Evolutionary conservation across 2,113 vertebrate genomes (phyloP).

Genomic region (Erinaceus europaeus): DNA sequence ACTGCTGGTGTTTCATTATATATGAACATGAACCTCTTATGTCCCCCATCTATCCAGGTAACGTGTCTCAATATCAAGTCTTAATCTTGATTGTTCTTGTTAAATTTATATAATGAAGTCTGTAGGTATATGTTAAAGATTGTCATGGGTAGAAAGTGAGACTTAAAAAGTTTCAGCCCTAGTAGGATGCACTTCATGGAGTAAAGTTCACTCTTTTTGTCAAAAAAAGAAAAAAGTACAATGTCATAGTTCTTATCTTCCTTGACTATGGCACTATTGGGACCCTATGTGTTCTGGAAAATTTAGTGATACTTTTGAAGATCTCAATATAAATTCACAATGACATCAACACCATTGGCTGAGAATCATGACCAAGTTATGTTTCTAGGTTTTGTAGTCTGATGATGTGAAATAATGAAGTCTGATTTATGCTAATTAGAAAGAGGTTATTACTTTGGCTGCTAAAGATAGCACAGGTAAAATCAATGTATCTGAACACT

Average conservation of each 20-base stretch:
- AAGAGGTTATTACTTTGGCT: not conserved
- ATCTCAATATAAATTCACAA: not conserved
- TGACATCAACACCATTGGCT: not conserved
- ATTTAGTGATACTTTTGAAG: slow-evolving; percentile 38
- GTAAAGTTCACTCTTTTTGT: too few species aligned
- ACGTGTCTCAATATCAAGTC: not conserved
- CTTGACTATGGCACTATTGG: not conserved
- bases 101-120: not conserved
- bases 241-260: slow-evolving; percentile 32
- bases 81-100: too few species aligned
- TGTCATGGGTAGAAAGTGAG: not conserved
- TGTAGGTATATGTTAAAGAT: not conserved
- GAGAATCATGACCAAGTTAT: slow-evolving; percentile 1
- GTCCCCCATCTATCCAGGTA: too few species aligned
- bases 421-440: slow-evolving; percentile 50
- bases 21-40: too few species aligned
- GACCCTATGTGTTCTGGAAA: slow-evolving; percentile 22
- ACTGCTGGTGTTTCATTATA: too few species aligned
- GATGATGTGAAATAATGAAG: not conserved
- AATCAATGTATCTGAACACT: not conserved
- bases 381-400: not conserved
- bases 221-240: too few species aligned
- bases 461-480: slow-evolving; percentile 17
- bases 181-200: too few species aligned
- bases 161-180: not conserved